Percentiles rank a stretch among this genome's conserved stretches.
Conservation (phyloP, 2,888 invertebrate genomes). For the Lobophora halterata region DNA sequence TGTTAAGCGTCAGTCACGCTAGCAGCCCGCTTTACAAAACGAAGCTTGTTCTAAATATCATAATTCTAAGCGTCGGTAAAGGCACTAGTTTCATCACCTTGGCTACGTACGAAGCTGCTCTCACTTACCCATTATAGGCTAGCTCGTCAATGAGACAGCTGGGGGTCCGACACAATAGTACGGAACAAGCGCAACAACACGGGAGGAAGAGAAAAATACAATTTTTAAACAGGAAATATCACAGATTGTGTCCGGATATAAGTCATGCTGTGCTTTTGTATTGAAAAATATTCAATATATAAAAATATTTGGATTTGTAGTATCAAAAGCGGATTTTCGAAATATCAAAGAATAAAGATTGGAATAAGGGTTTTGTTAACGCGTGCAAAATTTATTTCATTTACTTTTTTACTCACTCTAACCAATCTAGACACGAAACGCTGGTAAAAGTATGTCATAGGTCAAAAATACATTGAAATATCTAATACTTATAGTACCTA, state of each 20-base stretch:
- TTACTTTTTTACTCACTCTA: constrained; percentile 5
- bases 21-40: not conserved
- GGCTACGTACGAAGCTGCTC: constrained; percentile 64
- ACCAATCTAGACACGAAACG: constrained; percentile 7
- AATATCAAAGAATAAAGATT: constrained; percentile 1
- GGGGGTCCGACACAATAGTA: constrained; percentile 66
- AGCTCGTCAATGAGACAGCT: constrained; percentile 94
- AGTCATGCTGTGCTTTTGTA: constrained; percentile 68
- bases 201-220: constrained; percentile 74
- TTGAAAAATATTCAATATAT: constrained; percentile 15
- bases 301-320: not conserved
- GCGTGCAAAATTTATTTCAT: constrained; percentile 10
- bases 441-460: constrained; percentile 4
- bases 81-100: constrained; percentile 10
- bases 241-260: constrained; percentile 52
- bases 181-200: constrained; percentile 72
- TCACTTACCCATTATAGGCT: constrained; percentile 89
- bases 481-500: not conserved
- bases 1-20: too few relatives aligned
- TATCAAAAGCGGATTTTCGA: constrained; percentile 1
- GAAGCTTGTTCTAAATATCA: constrained; percentile 4
- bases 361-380: constrained; percentile 5
- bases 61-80: constrained; percentile 12
- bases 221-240: constrained; percentile 62
- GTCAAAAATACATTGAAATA: constrained; percentile 3